These are phyloP conservation scores for Mormyrus hasselquistii DNA, from an alignment of 2,797 vertebrate genomes.

Conservation along the genomic window DNA sequence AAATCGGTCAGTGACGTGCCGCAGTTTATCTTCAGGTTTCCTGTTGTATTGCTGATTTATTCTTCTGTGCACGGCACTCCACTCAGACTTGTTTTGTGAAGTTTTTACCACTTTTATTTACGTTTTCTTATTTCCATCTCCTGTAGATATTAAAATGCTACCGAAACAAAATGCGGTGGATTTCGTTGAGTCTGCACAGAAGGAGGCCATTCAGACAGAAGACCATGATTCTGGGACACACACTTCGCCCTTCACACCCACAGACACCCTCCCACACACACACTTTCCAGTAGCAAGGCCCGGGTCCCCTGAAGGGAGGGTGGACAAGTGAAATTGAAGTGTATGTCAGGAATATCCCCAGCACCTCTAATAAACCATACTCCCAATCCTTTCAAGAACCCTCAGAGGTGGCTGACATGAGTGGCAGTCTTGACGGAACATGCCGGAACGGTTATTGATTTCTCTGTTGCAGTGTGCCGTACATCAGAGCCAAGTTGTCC, in stretches of 20 bases:
- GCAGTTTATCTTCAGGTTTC: not conserved
- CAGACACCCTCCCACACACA: not conserved
- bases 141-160: not conserved
- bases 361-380: not conserved
- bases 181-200: not conserved
- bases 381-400: not conserved
- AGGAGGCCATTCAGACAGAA: not conserved
- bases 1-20: not conserved
- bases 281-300: not conserved
- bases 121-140: not conserved
- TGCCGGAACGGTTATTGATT: slow-evolving; percentile 1
- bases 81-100: not conserved
- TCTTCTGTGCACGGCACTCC: not conserved
- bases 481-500: not conserved
- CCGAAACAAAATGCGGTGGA: not conserved
- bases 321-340: not conserved
- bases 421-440: not conserved
- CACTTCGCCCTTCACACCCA: too few species aligned
- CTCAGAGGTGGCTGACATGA: not conserved
- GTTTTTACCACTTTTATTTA: not conserved
- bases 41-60: not conserved
- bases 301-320: not conserved
- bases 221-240: not conserved
- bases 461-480: not conserved
- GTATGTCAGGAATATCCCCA: not conserved